These are phyloP conservation scores for Leptocoma aspasia DNA, from an alignment of 2,113 vertebrate genomes.

Conservation along the genomic window DNA sequence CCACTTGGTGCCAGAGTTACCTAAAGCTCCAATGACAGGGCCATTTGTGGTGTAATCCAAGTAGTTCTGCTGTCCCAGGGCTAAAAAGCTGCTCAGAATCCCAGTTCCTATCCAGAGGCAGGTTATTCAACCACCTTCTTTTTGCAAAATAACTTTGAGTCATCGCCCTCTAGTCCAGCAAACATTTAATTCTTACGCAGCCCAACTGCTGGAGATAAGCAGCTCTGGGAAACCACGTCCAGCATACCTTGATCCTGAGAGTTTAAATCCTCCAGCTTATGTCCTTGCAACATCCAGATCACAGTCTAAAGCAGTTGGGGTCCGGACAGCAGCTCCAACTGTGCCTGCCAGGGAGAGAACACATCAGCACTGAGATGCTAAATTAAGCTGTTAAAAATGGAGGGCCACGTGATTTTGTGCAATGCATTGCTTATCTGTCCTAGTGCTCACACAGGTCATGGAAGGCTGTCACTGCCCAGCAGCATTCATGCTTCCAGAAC, in stretches of 20 bases:
- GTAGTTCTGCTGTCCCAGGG: neutral
- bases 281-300: neutral
- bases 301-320: neutral
- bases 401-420: neutral
- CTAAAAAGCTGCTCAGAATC: neutral
- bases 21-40: neutral
- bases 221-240: neutral
- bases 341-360: neutral
- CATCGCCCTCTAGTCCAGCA: neutral
- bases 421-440: neutral
- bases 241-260: neutral
- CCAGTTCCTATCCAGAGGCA: neutral
- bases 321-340: neutral
- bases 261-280: neutral
- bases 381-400: neutral
- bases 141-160: neutral
- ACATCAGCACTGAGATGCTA: neutral
- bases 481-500: rapidly evolving
- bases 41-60: neutral
- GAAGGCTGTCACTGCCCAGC: neutral
- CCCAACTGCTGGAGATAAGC: neutral
- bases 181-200: neutral
- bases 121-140: neutral
- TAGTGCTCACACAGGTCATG: rapidly evolving
- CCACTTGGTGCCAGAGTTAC: neutral